Percentiles rank a stretch among this genome's conserved stretches.
Conservation (phyloP, 1,140 invertebrate genomes). For the Cheumatopsyche charites region DNA sequence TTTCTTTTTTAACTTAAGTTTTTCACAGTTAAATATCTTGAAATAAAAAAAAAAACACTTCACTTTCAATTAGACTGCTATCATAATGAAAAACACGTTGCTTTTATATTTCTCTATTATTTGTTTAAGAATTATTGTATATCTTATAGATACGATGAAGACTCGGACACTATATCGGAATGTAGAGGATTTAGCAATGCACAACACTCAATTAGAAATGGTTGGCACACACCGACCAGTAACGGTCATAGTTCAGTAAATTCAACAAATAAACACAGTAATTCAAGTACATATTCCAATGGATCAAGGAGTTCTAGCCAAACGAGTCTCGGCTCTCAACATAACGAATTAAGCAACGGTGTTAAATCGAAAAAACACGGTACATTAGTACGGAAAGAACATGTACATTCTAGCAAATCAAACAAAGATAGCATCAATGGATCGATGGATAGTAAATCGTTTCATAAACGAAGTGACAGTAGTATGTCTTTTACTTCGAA, state of each 20-base stretch:
- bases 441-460: constrained; percentile 26
- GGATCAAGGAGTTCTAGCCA: constrained; percentile 43
- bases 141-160: constrained; percentile 59
- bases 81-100: neutral
- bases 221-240: constrained; percentile 58
- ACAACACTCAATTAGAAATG: constrained; percentile 57
- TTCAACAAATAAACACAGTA: constrained; percentile 26
- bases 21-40: neutral
- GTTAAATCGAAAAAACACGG: constrained; percentile 41
- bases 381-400: constrained; percentile 22
- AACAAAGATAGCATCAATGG: constrained; percentile 29
- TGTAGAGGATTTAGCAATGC: constrained; percentile 60
- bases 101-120: constrained; percentile 2
- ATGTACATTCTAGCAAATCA: constrained; percentile 16
- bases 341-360: constrained; percentile 35
- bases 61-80: no score
- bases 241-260: constrained; percentile 38
- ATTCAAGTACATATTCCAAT: constrained; percentile 39
- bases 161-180: constrained; percentile 61
- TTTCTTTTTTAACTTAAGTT: no score
- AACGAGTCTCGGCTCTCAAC: constrained; percentile 41
- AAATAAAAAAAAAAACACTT: neutral
- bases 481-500: constrained; percentile 40
- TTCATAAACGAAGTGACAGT: constrained; percentile 42
- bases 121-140: constrained; percentile 12